phyloP scores from a whole-genome alignment of 2,113 vertebrate genomes.

The Amphiprion ocellaris region DNA sequence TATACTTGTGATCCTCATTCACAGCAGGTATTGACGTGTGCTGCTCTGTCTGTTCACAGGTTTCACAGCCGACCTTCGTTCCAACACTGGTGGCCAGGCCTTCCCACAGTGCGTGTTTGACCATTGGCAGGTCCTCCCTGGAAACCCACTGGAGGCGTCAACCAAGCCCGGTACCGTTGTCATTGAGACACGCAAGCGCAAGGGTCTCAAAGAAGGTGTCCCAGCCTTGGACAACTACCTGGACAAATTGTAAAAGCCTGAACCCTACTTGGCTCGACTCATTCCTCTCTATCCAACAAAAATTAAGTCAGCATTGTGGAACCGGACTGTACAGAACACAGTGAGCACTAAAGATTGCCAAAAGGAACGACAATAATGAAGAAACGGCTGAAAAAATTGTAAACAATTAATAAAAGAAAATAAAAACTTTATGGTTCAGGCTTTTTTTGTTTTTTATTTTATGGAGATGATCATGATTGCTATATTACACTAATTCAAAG shows the following conservation, averaged over 20 bases:
- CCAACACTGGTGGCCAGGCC: constrained; percentile 94
- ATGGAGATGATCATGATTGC: background rate
- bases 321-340: constrained; percentile 82
- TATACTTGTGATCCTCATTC: background rate
- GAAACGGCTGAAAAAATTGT: constrained; percentile 76
- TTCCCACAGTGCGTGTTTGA: constrained; percentile 98
- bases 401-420: constrained; percentile 82
- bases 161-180: constrained; percentile 88
- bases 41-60: constrained; percentile 77
- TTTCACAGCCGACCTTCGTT: constrained; percentile 94
- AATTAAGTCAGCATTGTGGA: constrained; percentile 56
- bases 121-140: constrained; percentile 95
- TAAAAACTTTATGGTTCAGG: constrained; percentile 59
- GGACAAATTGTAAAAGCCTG: constrained; percentile 90
- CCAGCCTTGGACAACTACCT: constrained; percentile 95
- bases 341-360: constrained; percentile 79
- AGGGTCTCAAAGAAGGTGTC: constrained; percentile 95
- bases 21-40: background rate
- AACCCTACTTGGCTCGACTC: constrained; percentile 33
- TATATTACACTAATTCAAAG: no score
- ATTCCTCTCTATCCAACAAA: constrained; percentile 56
- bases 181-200: constrained; percentile 91
- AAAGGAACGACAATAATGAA: constrained; percentile 72
- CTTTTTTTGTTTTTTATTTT: background rate
- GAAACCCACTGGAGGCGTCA: constrained; percentile 88